Base-by-base conservation (phyloP, 2,113 vertebrate species). In the Meleagris gallopavo region DNA sequence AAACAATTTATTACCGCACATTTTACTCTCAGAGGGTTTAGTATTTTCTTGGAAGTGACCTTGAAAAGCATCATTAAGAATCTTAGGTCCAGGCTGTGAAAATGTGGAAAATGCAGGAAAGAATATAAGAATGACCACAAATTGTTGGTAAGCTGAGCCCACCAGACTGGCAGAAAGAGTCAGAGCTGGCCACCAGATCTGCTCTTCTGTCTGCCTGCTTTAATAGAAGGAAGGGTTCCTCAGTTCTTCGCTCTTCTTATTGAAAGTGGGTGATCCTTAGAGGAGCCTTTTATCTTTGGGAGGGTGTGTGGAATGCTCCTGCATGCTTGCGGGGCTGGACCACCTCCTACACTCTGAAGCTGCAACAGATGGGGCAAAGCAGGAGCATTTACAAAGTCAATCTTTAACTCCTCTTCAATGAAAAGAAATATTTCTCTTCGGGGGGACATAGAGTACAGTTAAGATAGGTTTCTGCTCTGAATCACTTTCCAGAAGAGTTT, bases 171-270 rank as follows among this genome's bases (percentile, higher is more conserved):
- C 75, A 18, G 61, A 91, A 92, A 92, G n/a, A 40, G 45, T 65
- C 62, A 70, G 30, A 66, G 75, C 57, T 65, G 58, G 58, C 48
- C 83, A 82, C n/a, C n/a, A 88, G 82, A 74, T 64, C 78, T 91
- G 64, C 72, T 79, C 21, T 55, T 70, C 38, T 50, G 32, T 24
- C 82, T 79, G 43, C 91, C 79, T 89, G 82, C 48, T 92, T 80
- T 54, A 91, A 62, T 79, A 93, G 74, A 87, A 84, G 93, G 78
- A 67, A 91, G 36, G 13, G 29, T 34, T 67, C 45, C 50, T 95
- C 67, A 40, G 40, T 27, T 79, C 81, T 89, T 92, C 27, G 7
- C 40, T 89, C 11, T 50, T 81, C n/a, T 89, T 57, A 60, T 62
- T 77, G 50, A 27, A 93, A n/a, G 50, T 60, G 38, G 41, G 38